These are phyloP conservation scores for Phymorhynchus buccinoides DNA, from an alignment of 1,140 invertebrate genomes.

Conservation along the genomic window DNA sequence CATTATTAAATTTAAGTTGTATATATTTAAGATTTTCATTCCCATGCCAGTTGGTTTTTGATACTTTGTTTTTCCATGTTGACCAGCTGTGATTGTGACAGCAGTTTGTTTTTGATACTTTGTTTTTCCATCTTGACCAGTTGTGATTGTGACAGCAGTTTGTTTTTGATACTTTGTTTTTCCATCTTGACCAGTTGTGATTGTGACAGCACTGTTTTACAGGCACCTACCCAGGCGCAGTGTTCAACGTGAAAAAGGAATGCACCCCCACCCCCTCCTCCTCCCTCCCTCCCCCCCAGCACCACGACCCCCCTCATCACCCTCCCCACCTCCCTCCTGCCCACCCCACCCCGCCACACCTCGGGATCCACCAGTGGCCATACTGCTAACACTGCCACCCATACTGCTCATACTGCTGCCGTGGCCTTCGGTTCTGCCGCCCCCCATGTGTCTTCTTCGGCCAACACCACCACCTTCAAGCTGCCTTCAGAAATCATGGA, in stretches of 20 bases:
- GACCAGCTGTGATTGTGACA: too few relatives aligned
- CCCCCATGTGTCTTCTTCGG: conserved; percentile 18
- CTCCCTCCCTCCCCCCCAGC: too few relatives aligned
- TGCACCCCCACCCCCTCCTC: conserved; percentile 40
- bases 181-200: too few relatives aligned
- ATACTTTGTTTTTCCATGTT: too few relatives aligned
- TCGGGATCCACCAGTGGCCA: neutral
- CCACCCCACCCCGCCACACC: neutral
- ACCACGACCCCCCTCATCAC: conserved; percentile 19
- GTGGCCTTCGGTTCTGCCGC: neutral
- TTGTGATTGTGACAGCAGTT: too few relatives aligned
- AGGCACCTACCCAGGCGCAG: conserved; percentile 68
- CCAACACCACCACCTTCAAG: conserved; percentile 20
- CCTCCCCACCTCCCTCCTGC: conserved; percentile 27
- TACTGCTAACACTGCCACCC: conserved; percentile 20
- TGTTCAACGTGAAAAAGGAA: conserved; percentile 64
- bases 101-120: too few relatives aligned
- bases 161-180: too few relatives aligned
- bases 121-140: too few relatives aligned
- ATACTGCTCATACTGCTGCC: neutral
- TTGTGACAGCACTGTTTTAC: conserved; percentile 34
- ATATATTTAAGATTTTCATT: too few relatives aligned
- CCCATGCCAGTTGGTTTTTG: too few relatives aligned
- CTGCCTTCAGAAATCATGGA: conserved; percentile 34
- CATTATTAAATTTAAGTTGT: too few relatives aligned